phyloP scores from a whole-genome alignment of 2,113 vertebrate species.

The Equus przewalskii region DNA sequence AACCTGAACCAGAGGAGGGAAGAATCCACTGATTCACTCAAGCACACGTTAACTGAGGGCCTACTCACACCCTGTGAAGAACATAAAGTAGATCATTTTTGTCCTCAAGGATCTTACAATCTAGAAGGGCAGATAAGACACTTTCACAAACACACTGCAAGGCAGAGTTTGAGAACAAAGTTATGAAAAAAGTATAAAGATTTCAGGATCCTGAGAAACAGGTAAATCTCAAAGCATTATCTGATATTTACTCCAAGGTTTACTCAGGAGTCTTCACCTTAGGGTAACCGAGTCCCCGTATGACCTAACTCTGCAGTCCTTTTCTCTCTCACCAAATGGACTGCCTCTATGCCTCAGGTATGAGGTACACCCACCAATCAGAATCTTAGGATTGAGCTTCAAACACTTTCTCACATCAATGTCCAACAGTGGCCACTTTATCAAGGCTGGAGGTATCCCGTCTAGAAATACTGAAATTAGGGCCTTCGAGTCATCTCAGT shows the following conservation, averaged over 20 bases:
- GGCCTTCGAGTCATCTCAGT: neutral
- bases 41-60: neutral
- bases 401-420: neutral
- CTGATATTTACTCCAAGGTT: neutral
- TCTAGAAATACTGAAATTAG: neutral
- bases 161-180: neutral
- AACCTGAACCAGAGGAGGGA: constrained; percentile 80
- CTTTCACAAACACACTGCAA: neutral
- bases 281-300: neutral
- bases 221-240: neutral
- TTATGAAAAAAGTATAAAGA: neutral
- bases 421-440: neutral
- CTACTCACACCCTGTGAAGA: neutral
- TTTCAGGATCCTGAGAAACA: neutral
- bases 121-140: neutral
- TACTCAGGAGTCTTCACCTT: neutral
- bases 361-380: neutral
- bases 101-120: neutral
- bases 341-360: neutral
- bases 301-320: neutral
- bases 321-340: neutral
- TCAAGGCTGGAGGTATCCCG: neutral
- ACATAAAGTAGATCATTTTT: neutral
- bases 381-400: neutral
- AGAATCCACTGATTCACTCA: neutral